Conservation (phyloP, 2,888 invertebrate genomes). For the Bhutanitis thaidina region DNA sequence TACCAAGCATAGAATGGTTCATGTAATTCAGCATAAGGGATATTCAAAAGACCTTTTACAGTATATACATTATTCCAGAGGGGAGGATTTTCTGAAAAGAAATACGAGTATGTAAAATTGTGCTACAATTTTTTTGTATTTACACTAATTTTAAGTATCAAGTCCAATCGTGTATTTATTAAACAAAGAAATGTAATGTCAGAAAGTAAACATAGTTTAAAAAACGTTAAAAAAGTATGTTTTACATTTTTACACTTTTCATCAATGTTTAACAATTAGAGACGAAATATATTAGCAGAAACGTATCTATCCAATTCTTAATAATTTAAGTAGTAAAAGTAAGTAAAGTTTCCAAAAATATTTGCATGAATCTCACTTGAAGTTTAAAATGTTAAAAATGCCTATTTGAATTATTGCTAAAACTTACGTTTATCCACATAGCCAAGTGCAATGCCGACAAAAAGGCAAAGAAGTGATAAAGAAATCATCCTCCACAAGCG, state of each 20-base stretch:
- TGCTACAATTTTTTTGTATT: neutral
- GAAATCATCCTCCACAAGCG: conserved; percentile 44
- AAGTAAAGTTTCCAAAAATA: no score
- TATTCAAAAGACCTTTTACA: conserved; percentile 87
- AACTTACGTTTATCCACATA: conserved; percentile 55
- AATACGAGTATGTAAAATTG: neutral
- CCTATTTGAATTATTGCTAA: neutral
- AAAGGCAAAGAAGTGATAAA: conserved; percentile 41
- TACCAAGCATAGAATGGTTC: conserved; percentile 95
- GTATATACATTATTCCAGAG: conserved; percentile 86
- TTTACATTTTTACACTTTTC: no score
- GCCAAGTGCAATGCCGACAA: conserved; percentile 46
- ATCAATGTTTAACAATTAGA: no score
- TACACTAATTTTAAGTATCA: neutral
- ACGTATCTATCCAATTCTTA: no score
- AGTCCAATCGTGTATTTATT: no score
- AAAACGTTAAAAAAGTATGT: no score
- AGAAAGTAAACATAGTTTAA: no score
- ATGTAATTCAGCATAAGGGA: conserved; percentile 95
- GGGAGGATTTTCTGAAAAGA: conserved; percentile 66
- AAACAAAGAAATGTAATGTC: neutral
- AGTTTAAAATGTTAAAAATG: no score
- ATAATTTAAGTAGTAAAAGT: no score
- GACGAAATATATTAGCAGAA: no score
- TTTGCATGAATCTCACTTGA: no score